phyloP scores from a whole-genome alignment of 2,113 vertebrate species.

The Lipophrys pholis region DNA sequence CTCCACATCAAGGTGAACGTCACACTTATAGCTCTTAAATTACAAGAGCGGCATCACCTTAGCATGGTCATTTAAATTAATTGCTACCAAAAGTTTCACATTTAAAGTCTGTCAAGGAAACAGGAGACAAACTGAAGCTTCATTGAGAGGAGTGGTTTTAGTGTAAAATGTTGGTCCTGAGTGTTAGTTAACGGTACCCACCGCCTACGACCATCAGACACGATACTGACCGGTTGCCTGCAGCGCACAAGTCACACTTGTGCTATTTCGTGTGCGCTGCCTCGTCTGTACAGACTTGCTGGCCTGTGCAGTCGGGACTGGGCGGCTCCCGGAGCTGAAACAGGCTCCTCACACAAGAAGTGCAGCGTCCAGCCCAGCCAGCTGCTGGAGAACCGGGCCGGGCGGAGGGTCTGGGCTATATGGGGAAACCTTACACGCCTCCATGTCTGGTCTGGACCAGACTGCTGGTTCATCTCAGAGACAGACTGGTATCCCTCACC shows the following conservation, averaged over 20 bases:
- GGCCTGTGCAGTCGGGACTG: constrained; percentile 28
- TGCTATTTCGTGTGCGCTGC: constrained; percentile 7
- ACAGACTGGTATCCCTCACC: constrained; percentile 59
- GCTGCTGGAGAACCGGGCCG: constrained; percentile 32
- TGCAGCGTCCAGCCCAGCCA: constrained; percentile 42
- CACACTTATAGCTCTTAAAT: no score
- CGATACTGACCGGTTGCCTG: background rate
- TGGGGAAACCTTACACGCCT: constrained; percentile 64
- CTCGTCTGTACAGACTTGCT: constrained; percentile 20
- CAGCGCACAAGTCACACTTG: constrained; percentile 14
- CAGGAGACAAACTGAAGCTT: no score
- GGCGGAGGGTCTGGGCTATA: constrained; percentile 43
- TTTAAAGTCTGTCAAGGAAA: no score
- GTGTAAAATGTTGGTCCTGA: no score
- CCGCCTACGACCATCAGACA: background rate
- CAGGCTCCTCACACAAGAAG: constrained; percentile 49
- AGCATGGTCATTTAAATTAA: no score
- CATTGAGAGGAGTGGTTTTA: no score
- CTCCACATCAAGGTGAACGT: no score
- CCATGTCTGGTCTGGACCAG: constrained; percentile 58
- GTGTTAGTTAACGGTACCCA: no score
- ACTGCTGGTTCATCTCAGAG: constrained; percentile 53
- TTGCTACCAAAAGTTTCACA: no score
- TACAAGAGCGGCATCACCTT: no score
- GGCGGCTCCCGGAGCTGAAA: constrained; percentile 23